A percentile compares a stretch with the other conserved stretches of the same genome.
These are phyloP conservation scores for Phacellophora camtschatica DNA, from an alignment of 30 jellyfish, hydroid and myxozoan genomes.

Conservation along the genomic window DNA sequence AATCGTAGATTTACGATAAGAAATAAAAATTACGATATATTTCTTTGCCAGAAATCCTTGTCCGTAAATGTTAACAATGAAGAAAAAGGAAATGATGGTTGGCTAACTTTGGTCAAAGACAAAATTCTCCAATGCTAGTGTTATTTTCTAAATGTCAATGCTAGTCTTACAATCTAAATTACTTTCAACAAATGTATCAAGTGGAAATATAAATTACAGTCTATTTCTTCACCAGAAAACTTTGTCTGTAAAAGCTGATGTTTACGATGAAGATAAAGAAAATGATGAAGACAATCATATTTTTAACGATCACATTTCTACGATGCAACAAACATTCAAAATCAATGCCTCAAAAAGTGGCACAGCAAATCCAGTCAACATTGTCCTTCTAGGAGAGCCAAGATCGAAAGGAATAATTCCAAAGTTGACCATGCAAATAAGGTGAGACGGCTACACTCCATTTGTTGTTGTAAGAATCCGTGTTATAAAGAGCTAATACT, in stretches of 20 bases:
- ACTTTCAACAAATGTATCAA: no score
- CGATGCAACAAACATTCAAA: constrained; percentile 11
- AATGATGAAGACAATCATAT: background rate
- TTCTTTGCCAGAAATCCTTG: no score
- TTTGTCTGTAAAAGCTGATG: background rate
- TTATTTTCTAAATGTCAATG: no score
- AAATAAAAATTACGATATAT: no score
- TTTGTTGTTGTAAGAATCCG: background rate
- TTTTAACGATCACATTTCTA: background rate
- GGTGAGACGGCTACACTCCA: background rate
- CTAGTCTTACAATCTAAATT: no score
- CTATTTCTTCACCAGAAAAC: background rate
- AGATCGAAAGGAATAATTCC: constrained; percentile 2
- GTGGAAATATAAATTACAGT: no score
- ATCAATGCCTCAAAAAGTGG: background rate
- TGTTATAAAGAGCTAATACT: background rate
- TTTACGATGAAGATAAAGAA: constrained; percentile 1
- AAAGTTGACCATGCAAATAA: background rate
- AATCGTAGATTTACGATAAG: no score
- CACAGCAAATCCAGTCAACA: background rate
- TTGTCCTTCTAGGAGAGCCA: background rate
- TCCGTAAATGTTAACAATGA: no score
- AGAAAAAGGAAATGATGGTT: no score
- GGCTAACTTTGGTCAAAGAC: no score
- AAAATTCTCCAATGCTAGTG: no score